Evolutionary conservation across 2,113 vertebrate genomes (phyloP).

Genomic region (Alethe diademata): DNA sequence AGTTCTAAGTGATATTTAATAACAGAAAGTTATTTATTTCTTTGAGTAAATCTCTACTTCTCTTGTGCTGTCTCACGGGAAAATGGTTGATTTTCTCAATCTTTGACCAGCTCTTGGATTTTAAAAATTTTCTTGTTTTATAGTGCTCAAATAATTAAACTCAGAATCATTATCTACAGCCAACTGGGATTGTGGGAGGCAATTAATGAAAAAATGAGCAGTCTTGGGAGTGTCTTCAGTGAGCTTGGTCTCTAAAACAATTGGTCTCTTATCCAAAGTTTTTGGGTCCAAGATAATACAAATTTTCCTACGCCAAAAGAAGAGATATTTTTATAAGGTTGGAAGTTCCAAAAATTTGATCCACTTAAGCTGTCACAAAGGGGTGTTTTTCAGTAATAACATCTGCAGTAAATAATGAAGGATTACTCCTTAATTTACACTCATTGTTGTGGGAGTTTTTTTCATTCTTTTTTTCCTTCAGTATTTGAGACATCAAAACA

Average conservation of each 20-base stretch:
- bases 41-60: not conserved
- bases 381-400: not conserved
- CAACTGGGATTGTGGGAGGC: not conserved
- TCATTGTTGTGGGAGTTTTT: not conserved
- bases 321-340: not conserved
- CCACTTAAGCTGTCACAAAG: not conserved
- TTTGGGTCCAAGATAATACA: not conserved
- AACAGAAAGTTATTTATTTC: not conserved
- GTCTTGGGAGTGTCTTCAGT: not conserved
- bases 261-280: not conserved
- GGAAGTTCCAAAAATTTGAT: not conserved
- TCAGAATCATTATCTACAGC: not conserved
- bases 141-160: not conserved
- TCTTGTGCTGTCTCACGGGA: not conserved
- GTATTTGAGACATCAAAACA: not conserved
- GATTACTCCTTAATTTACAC: not conserved
- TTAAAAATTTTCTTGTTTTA: not conserved
- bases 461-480: not conserved
- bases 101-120: not conserved
- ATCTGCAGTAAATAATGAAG: not conserved
- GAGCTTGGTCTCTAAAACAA: not conserved
- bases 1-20: not conserved
- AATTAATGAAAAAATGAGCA: not conserved
- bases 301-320: not conserved
- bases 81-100: not conserved